Evolutionary conservation across 2,888 invertebrate genomes (phyloP), one percentile per base, ranked within the genome.

Genomic region (Drosophila austrosaltans): DNA sequence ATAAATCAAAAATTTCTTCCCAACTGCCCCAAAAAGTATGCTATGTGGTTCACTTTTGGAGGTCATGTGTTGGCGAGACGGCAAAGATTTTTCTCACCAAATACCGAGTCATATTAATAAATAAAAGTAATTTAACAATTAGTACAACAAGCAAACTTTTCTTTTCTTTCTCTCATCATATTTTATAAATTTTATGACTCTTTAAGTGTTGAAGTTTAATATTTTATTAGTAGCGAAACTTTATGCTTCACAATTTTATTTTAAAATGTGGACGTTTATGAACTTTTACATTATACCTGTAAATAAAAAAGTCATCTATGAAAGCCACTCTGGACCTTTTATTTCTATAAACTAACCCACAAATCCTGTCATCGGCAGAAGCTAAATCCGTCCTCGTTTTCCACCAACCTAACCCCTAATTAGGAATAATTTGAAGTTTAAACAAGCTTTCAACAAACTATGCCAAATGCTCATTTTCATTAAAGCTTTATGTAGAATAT

Each of bases 401-500:
- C 10, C 2, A 1, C 5, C 8, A n/a, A 20, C 1, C 22, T 7
- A 25, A 36, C 20, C 16, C 36, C 7, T 36, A 57, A 36, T 10
- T 12, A 22, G 7, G 12, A 57, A 16, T 57, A 22, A 56, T 36
- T 56, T 57, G 16, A 3, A 48, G 16, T 16, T 57, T 57, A 7
- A 10, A 57, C 48, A 48, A 25, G 48, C 48, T 25, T 25, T 22
- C 25, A 22, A 48, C 12, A 22, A 48, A 48, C 48, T 25, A 32
- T 30, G 32, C 30, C 20, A 44, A 61, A n/a, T 20, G 22, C 32
- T 44, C 20, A 61, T 44, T 28, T 70, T 36, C 39, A 44, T 70
- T 70, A 70, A 70, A 63, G 58, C 42, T 44, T 70, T 36, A 28
- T 32, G 8, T 44, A 16, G 3, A 8, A 12, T 2, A 57, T 44